These are phyloP conservation scores for Gopherus flavomarginatus DNA, from an alignment of 2,113 vertebrate genomes.

Conservation along the genomic window DNA sequence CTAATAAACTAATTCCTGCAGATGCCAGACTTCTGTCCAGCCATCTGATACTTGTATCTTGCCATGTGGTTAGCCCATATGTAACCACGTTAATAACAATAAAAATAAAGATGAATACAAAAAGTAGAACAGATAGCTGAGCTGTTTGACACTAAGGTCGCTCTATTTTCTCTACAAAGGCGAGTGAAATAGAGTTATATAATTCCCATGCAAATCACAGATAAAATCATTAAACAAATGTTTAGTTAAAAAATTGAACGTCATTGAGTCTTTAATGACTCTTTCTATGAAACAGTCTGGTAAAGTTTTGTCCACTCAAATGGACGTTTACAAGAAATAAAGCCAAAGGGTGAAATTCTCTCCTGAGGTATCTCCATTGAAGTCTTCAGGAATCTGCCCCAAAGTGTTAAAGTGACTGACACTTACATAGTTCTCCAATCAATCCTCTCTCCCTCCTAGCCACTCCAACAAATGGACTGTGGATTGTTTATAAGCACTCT, in stretches of 20 bases:
- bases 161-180: constrained; percentile 36
- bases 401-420: not conserved
- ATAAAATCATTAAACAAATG: not conserved
- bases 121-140: constrained; percentile 25
- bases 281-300: not conserved
- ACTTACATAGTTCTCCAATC: rapidly evolving
- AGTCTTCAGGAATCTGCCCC: not conserved
- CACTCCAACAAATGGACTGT: not conserved
- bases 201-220: constrained; percentile 27
- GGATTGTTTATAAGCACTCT: not conserved
- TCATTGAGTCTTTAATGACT: not conserved
- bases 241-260: constrained; percentile 36
- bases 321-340: constrained; percentile 8
- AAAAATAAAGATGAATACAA: constrained; percentile 63
- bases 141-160: constrained; percentile 44
- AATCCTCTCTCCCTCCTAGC: rapidly evolving
- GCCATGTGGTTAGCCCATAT: constrained; percentile 58
- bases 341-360: not conserved
- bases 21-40: constrained; percentile 57
- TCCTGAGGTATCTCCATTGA: not conserved
- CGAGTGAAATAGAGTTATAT: not conserved
- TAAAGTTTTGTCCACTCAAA: not conserved
- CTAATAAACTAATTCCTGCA: constrained; percentile 61
- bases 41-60: constrained; percentile 59
- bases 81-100: constrained; percentile 41